Evolutionary conservation across 1,140 invertebrate genomes (phyloP).

Genomic region (Telenomus remus): DNA sequence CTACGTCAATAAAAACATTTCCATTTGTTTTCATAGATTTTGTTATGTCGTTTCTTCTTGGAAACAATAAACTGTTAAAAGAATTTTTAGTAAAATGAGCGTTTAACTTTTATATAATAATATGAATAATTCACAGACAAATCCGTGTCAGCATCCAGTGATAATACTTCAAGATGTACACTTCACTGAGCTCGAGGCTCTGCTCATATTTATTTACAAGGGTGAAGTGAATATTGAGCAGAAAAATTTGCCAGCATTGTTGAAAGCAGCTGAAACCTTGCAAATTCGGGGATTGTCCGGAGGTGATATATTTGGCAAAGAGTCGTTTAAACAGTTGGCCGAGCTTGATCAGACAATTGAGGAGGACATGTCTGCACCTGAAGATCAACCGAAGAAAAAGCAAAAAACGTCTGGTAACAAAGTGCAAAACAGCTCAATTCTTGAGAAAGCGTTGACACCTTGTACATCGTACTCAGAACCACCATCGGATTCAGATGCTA

Average conservation of each 20-base stretch:
- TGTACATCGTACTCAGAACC: constrained; percentile 54
- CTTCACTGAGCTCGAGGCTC: constrained; percentile 77
- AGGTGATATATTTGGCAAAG: constrained; percentile 69
- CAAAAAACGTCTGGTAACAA: constrained; percentile 57
- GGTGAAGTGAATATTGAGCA: constrained; percentile 82
- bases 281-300: constrained; percentile 80
- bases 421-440: constrained; percentile 62
- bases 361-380: constrained; percentile 38
- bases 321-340: constrained; percentile 66
- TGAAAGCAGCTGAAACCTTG: constrained; percentile 80
- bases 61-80: no score
- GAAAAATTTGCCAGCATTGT: constrained; percentile 78
- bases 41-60: no score
- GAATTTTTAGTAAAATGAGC: no score
- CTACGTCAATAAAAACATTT: no score
- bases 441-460: constrained; percentile 65
- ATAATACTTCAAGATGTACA: constrained; percentile 82
- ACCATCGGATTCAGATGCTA: constrained; percentile 60
- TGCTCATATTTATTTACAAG: constrained; percentile 81
- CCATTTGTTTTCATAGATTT: no score
- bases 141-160: constrained; percentile 81
- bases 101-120: not conserved
- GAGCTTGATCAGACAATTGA: constrained; percentile 61
- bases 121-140: constrained; percentile 72
- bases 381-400: constrained; percentile 65